Base-by-base conservation (phyloP, 2,888 invertebrate species). In the Scaptomyza parva region DNA sequence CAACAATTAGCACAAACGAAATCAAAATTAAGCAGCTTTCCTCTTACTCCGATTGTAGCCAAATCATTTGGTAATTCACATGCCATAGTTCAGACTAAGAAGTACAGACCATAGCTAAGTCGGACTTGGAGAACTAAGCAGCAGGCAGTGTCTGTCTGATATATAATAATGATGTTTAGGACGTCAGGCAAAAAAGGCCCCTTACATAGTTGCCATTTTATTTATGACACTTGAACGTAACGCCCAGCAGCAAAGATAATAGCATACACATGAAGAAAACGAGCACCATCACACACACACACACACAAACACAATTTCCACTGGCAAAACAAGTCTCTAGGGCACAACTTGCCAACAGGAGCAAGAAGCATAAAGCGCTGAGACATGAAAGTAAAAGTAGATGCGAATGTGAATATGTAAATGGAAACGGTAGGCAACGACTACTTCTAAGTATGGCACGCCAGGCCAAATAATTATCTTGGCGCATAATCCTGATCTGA, bases 271-370 rank as follows among this genome's bases (percentile, higher is more conserved):
- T 17, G 6, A 14, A 33, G 12, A n/a, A 12, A 40, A 39, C 24
- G 24, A 26, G n/a, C n/a, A 70, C 33, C 52, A 33, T 37, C 26
- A 48, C 41, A 55, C 48, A 59, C 17, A 55, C 45, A 59, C 20
- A 53, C 41, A 40, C 18, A 28, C 14, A 24, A 83, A 75, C 18
- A 28, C 14, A 24, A 83, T 72, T 78, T 76, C 79, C 69, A 76
- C 75, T 75, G 60, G 59, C 58, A 72, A 3, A 85, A 84, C 83
- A 79, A 77, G 84, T 84, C 84, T 87, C 84, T 67, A 66, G 84
- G 84, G 84, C 73, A 79, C 83, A 82, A 87, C 84, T 85, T 82
- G 85, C 87, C 77, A 85, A 85, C 79, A 87, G 72, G 70, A 70
- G 73, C 76, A 70, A 73, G 76, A 77, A 65, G 83, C 82, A 81